These are phyloP conservation scores for Dynastes maya DNA, from an alignment of 2,888 invertebrate genomes.

Conservation along the genomic window DNA sequence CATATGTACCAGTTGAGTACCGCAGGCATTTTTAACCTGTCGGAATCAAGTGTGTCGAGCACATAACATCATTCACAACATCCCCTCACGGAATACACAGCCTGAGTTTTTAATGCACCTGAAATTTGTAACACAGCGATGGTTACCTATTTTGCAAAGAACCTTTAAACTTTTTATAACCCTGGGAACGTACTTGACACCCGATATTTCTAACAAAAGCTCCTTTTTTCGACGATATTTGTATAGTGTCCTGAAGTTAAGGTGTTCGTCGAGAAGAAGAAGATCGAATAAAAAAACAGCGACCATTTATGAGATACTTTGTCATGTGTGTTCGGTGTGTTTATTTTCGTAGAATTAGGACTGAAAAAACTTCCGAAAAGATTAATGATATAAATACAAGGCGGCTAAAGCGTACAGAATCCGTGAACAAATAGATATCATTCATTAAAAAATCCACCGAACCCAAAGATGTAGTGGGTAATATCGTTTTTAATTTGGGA, in stretches of 20 bases:
- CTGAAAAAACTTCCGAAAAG: slow-evolving; percentile 46
- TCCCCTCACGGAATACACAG: slow-evolving; percentile 1
- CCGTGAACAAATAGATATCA: slow-evolving; percentile 52
- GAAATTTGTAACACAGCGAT: slow-evolving; percentile 68
- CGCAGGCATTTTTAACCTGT: slow-evolving; percentile 51
- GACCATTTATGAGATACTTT: slow-evolving; percentile 50
- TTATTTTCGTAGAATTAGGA: slow-evolving; percentile 44
- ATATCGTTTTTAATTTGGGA: background rate
- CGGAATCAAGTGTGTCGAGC: slow-evolving; percentile 61
- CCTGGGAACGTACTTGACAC: slow-evolving; percentile 70
- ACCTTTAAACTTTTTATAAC: slow-evolving; percentile 60
- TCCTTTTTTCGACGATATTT: slow-evolving; percentile 53
- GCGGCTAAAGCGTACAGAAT: slow-evolving; percentile 48
- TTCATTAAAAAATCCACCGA: slow-evolving; percentile 38
- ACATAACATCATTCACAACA: slow-evolving; percentile 54
- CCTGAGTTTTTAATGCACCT: slow-evolving; percentile 62
- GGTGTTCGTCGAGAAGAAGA: slow-evolving; percentile 41
- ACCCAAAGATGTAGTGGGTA: slow-evolving; percentile 3
- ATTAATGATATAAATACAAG: slow-evolving; percentile 52
- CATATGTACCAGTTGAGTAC: slow-evolving; percentile 32
- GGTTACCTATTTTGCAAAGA: slow-evolving; percentile 64
- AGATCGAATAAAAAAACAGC: slow-evolving; percentile 16
- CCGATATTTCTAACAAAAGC: slow-evolving; percentile 63
- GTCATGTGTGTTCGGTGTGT: slow-evolving; percentile 38
- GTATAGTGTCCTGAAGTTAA: slow-evolving; percentile 46